phyloP scores from a whole-genome alignment of 1,140 invertebrate genomes.

The Platyura marginata region DNA sequence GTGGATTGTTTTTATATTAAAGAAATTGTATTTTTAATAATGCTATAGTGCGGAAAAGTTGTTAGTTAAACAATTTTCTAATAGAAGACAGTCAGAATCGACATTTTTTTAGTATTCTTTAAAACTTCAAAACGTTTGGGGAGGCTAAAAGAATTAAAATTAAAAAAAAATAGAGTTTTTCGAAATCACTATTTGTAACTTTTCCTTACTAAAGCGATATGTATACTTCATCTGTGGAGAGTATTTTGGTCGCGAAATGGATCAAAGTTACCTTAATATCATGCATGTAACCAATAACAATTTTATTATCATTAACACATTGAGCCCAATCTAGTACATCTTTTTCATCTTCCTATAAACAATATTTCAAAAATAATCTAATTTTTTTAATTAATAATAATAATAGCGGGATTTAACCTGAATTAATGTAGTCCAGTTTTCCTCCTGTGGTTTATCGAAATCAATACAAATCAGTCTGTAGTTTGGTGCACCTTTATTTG shows the following conservation, averaged over 20 bases:
- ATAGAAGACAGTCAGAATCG: too few relatives aligned
- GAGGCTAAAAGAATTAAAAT: too few relatives aligned
- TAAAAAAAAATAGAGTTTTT: too few relatives aligned
- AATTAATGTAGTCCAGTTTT: constrained; percentile 72
- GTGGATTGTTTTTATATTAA: too few relatives aligned
- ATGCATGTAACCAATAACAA: constrained; percentile 81
- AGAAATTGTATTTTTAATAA: too few relatives aligned
- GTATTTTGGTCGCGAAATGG: neutral
- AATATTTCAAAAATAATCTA: constrained; percentile 1
- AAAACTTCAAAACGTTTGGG: too few relatives aligned
- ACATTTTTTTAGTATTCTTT: too few relatives aligned
- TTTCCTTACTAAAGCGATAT: too few relatives aligned
- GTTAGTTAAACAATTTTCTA: constrained; percentile 8
- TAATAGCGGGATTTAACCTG: constrained; percentile 19
- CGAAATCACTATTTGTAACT: too few relatives aligned
- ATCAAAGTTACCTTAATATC: constrained; percentile 80
- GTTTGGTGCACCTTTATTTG: constrained; percentile 86
- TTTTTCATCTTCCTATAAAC: constrained; percentile 50
- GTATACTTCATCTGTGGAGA: too few relatives aligned
- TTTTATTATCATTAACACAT: constrained; percentile 66
- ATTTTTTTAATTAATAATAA: constrained; percentile 7
- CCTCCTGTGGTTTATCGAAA: constrained; percentile 52
- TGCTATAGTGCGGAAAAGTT: too few relatives aligned
- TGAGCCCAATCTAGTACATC: constrained; percentile 80
- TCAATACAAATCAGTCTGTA: constrained; percentile 80